Evolutionary conservation across 2,113 vertebrate genomes (phyloP).

Genomic region (Noturus placidus): DNA sequence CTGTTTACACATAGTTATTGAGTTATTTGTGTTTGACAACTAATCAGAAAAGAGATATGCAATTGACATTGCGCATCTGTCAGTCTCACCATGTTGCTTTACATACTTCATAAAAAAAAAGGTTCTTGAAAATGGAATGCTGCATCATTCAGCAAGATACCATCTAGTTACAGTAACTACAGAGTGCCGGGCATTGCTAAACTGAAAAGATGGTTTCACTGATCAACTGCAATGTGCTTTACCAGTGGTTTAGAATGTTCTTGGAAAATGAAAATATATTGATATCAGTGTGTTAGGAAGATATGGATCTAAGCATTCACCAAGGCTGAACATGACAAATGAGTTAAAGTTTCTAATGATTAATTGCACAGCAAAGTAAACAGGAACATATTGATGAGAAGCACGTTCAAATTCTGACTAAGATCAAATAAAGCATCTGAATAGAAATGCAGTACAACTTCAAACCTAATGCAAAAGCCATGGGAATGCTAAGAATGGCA

Average conservation of each 20-base stretch:
- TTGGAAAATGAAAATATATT: neutral
- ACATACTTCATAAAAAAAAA: neutral
- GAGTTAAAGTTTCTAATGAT: constrained; percentile 33
- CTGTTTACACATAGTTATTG: constrained; percentile 26
- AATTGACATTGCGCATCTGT: constrained; percentile 18
- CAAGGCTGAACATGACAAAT: constrained; percentile 7
- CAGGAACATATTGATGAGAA: constrained; percentile 21
- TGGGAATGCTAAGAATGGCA: neutral
- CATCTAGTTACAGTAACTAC: constrained; percentile 12
- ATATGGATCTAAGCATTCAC: neutral
- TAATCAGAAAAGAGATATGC: neutral
- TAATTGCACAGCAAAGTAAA: constrained; percentile 41
- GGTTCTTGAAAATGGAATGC: constrained; percentile 15
- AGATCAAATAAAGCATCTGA: constrained; percentile 30
- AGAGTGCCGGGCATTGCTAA: constrained; percentile 13
- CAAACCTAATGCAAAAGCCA: neutral
- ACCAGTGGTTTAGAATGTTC: neutral
- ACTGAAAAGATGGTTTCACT: constrained; percentile 17
- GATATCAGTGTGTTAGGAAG: neutral
- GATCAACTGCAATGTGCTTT: neutral
- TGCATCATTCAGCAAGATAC: constrained; percentile 33
- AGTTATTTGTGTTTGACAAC: constrained; percentile 23
- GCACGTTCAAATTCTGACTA: constrained; percentile 45
- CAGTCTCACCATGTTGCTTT: constrained; percentile 17
- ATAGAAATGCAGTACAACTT: constrained; percentile 26